phyloP scores from a whole-genome alignment of 1,140 invertebrate species.

The Homarus americanus region DNA sequence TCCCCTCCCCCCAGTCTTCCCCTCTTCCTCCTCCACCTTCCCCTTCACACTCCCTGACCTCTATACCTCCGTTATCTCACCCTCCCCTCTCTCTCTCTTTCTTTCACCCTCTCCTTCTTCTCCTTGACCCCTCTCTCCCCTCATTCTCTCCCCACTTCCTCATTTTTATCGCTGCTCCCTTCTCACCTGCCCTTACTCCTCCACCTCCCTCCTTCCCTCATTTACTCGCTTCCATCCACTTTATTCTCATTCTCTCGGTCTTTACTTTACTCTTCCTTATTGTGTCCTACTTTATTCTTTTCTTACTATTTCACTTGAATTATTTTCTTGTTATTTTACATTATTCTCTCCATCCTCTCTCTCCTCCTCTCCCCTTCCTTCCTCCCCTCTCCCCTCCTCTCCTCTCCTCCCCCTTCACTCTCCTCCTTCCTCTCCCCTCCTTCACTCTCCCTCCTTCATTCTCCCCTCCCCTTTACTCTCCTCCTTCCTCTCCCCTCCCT shows the following conservation, averaged over 20 bases:
- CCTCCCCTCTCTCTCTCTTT: not conserved
- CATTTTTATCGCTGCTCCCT: not conserved
- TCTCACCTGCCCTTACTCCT: not conserved
- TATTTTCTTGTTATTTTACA: not conserved
- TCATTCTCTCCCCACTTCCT: not conserved
- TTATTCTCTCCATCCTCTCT: conserved; percentile 1
- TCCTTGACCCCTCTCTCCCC: not conserved
- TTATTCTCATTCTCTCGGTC: no score
- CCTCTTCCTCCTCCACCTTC: not conserved
- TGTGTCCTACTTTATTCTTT: not conserved
- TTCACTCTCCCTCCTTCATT: not conserved
- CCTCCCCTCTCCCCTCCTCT: conserved; percentile 14
- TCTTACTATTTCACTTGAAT: not conserved
- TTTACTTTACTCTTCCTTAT: no score
- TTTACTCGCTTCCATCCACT: no score
- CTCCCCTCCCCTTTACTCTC: not conserved
- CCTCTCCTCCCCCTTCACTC: conserved; percentile 1
- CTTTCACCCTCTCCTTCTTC: conserved; percentile 5
- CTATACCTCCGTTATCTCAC: not conserved
- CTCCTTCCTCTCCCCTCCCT: not conserved
- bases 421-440: not conserved
- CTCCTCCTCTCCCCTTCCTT: conserved; percentile 4
- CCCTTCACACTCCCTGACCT: no score
- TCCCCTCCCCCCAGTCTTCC: conserved; percentile 7
- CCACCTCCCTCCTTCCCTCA: not conserved